Conservation (phyloP, 1,140 invertebrate species). For the Radopholus similis region DNA sequence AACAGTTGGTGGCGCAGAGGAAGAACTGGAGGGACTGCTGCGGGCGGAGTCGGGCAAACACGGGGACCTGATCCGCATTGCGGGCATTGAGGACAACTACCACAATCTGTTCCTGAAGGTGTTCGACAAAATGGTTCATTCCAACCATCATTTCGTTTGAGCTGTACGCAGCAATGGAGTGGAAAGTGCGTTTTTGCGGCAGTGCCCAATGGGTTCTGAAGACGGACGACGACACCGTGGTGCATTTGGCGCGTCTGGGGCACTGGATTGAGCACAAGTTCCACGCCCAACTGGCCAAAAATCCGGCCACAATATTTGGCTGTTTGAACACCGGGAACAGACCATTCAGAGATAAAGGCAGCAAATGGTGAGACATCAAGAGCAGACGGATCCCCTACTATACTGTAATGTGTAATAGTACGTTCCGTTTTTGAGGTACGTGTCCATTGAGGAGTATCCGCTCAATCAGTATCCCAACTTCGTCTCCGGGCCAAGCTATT, state of each 20-base stretch:
- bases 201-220: constrained; percentile 5
- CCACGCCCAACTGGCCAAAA: not conserved
- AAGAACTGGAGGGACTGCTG: too few relatives aligned
- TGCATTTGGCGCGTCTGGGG: not conserved
- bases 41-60: too few relatives aligned
- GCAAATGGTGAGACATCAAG: not conserved
- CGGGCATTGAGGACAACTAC: too few relatives aligned
- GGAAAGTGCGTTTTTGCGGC: too few relatives aligned
- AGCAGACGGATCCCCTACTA: not conserved
- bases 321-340: not conserved
- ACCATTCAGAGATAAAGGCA: not conserved
- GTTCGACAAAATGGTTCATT: too few relatives aligned
- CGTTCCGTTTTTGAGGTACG: not conserved
- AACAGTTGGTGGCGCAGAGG: too few relatives aligned
- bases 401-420: not conserved
- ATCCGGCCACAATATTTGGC: not conserved
- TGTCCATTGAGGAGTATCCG: not conserved
- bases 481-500: not conserved
- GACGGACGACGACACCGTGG: constrained; percentile 6
- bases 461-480: not conserved
- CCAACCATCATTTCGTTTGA: too few relatives aligned
- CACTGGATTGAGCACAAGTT: constrained; percentile 11
- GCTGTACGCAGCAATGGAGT: too few relatives aligned
- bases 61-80: too few relatives aligned
- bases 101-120: too few relatives aligned